phyloP scores from a whole-genome alignment of 2,113 vertebrate genomes.

The Platycercus adscitus region DNA sequence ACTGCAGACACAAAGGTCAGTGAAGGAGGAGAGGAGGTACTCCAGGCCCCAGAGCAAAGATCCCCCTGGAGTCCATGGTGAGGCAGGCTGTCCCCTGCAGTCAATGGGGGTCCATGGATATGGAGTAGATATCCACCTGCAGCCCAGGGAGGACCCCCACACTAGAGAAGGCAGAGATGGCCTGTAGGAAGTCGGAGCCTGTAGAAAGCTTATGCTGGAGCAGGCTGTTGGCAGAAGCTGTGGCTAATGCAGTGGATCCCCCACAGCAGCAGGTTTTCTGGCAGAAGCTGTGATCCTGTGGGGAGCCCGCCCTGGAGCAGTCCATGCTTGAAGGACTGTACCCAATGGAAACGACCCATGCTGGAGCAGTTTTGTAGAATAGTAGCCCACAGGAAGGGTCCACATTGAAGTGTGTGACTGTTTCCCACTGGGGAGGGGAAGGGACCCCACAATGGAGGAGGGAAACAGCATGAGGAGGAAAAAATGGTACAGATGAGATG shows the following conservation, averaged over 20 bases:
- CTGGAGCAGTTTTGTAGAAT: neutral
- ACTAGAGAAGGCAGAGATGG: neutral
- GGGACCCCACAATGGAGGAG: neutral
- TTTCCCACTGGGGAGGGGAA: neutral
- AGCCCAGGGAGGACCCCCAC: neutral
- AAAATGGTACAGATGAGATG: neutral
- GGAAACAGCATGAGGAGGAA: neutral
- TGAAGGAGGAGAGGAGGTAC: neutral
- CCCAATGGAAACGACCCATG: accelerated
- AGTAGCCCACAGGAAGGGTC: neutral
- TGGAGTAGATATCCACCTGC: neutral
- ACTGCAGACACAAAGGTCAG: neutral
- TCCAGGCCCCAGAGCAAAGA: neutral
- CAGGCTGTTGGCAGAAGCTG: neutral
- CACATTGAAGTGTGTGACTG: accelerated
- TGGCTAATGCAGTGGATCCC: neutral
- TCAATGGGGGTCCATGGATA: neutral
- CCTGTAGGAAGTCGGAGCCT: neutral
- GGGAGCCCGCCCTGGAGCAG: neutral
- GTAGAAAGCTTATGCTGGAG: neutral
- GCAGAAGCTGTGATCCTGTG: neutral
- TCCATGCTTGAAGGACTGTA: neutral
- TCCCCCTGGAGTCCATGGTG: neutral
- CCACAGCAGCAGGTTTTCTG: neutral
- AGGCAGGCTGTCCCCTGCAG: neutral